Conservation (phyloP, 2,888 invertebrate species). For the Zygogramma bicolorata region DNA sequence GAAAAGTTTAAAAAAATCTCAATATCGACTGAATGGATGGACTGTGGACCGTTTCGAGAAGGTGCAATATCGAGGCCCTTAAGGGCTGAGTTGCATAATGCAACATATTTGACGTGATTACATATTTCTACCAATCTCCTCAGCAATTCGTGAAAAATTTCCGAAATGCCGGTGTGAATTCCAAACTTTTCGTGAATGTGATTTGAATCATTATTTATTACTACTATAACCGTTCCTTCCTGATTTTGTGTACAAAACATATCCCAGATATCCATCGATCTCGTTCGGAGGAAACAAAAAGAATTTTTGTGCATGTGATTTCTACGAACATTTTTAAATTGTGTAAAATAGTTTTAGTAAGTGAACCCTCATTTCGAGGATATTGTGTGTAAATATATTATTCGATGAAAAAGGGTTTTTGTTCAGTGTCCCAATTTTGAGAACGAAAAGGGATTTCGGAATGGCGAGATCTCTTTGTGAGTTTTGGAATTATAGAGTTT, state of each 20-base stretch:
- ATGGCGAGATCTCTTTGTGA: too few relatives aligned
- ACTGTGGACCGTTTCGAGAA: too few relatives aligned
- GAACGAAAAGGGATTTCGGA: too few relatives aligned
- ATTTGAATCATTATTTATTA: conserved; percentile 23
- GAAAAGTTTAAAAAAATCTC: too few relatives aligned
- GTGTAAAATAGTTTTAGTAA: conserved; percentile 62
- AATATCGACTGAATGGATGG: too few relatives aligned
- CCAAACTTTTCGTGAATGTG: conserved; percentile 45
- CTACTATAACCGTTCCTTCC: conserved; percentile 33
- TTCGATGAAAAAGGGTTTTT: conserved; percentile 1
- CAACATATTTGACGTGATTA: too few relatives aligned
- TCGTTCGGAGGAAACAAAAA: conserved; percentile 35
- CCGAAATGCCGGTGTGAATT: neutral
- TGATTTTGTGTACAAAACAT: conserved; percentile 44
- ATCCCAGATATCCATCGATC: conserved; percentile 42
- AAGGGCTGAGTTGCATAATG: neutral
- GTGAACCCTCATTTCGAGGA: conserved; percentile 55
- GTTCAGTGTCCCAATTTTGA: too few relatives aligned
- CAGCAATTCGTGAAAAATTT: neutral
- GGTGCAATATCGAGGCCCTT: neutral
- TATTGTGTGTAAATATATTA: conserved; percentile 62
- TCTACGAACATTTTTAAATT: conserved; percentile 59
- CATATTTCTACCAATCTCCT: neutral
- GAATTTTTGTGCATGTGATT: conserved; percentile 61
- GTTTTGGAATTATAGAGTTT: too few relatives aligned